phyloP scores from a whole-genome alignment of 1,140 invertebrate genomes.

The Samia ricini region DNA sequence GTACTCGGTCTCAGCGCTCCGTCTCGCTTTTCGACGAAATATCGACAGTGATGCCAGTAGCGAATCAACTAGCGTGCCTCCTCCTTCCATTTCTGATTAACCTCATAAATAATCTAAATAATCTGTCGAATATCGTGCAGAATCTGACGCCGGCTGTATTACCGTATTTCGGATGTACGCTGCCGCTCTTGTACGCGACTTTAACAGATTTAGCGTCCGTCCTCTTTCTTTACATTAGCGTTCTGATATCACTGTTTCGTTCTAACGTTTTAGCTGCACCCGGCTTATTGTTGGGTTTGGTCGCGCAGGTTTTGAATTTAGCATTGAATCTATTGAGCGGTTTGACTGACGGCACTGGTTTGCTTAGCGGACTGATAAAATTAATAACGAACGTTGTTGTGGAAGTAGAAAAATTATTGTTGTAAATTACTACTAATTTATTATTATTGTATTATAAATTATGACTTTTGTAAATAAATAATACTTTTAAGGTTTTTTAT shows the following conservation, averaged over 20 bases:
- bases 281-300: conserved; percentile 48
- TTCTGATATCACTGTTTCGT: conserved; percentile 58
- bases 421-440: conserved; percentile 28
- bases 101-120: conserved; percentile 64
- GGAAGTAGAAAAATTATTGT: conserved; percentile 59
- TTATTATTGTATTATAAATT: conserved; percentile 8
- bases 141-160: conserved; percentile 61
- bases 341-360: conserved; percentile 47
- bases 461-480: conserved; percentile 27
- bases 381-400: conserved; percentile 56
- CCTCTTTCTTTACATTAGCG: conserved; percentile 63
- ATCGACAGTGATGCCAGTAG: conserved; percentile 52
- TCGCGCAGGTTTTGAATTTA: conserved; percentile 52
- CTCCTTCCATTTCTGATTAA: conserved; percentile 63
- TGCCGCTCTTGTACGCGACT: conserved; percentile 61
- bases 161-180: conserved; percentile 63
- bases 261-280: conserved; percentile 62
- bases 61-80: conserved; percentile 57
- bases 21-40: conserved; percentile 65
- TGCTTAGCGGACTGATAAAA: conserved; percentile 55
- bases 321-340: conserved; percentile 53
- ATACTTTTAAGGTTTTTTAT: conserved; percentile 20
- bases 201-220: conserved; percentile 65
- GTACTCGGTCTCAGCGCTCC: conserved; percentile 56
- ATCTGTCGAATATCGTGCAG: conserved; percentile 62